Evolutionary conservation across 37 sponge, comb jelly and placozoan genomes (phyloP).

Genomic region (Amphimedon queenslandica): DNA sequence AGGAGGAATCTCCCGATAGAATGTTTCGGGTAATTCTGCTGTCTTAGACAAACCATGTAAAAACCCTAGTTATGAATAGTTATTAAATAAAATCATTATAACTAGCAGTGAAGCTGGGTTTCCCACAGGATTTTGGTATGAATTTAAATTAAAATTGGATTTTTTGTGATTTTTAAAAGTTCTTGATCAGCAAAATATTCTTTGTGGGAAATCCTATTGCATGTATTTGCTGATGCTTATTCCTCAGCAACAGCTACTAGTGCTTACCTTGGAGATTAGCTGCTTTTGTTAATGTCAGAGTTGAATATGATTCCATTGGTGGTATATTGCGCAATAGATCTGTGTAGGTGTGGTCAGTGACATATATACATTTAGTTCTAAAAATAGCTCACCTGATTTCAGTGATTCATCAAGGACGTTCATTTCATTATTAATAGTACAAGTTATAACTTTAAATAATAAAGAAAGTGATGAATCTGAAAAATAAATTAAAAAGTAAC

Average conservation of each 20-base stretch:
- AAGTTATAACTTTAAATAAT: constrained; percentile 54
- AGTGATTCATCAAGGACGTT: neutral
- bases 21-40: constrained; percentile 39
- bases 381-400: neutral
- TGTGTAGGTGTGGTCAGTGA: constrained; percentile 27
- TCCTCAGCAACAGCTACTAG: no score
- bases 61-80: constrained; percentile 34
- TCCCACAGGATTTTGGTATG: no score
- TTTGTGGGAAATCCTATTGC: no score
- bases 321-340: constrained; percentile 46
- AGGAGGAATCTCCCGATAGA: constrained; percentile 12
- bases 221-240: no score
- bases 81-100: no score
- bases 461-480: constrained; percentile 45
- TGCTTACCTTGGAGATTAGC: constrained; percentile 55
- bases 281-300: constrained; percentile 56
- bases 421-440: neutral
- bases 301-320: constrained; percentile 13
- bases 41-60: constrained; percentile 34
- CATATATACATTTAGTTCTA: neutral
- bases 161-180: no score
- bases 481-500: neutral
- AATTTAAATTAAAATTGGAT: no score
- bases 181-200: no score
- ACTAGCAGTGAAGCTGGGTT: neutral